Evolutionary conservation across 2,888 invertebrate species (phyloP).

Genomic region (Catonia carolina): DNA sequence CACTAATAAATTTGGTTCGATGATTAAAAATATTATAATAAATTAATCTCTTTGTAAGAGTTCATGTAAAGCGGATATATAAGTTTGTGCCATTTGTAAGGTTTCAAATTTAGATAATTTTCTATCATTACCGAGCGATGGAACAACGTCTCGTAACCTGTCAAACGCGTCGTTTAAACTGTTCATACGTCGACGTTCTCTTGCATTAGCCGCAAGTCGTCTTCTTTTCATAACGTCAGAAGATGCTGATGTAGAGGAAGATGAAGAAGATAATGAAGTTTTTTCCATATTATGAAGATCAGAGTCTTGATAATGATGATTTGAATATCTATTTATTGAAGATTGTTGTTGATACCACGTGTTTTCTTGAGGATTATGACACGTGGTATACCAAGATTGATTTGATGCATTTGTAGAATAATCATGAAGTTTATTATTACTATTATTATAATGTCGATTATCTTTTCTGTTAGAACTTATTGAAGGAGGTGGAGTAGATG

Average conservation of each 20-base stretch:
- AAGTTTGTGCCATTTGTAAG: conserved; percentile 69
- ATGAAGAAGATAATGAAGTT: too few species aligned
- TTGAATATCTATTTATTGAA: too few species aligned
- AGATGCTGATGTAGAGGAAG: neutral
- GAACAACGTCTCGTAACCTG: conserved; percentile 62
- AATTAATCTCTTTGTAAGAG: conserved; percentile 46
- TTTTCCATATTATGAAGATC: too few species aligned
- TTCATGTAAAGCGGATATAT: conserved; percentile 61
- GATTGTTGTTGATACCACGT: neutral
- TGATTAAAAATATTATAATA: neutral
- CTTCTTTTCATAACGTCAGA: conserved; percentile 49
- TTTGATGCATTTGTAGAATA: too few species aligned
- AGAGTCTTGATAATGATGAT: too few species aligned
- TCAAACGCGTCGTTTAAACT: conserved; percentile 68
- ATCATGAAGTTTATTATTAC: neutral
- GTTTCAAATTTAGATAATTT: conserved; percentile 70
- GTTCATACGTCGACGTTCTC: conserved; percentile 66
- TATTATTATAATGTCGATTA: neutral
- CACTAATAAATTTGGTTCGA: too few species aligned
- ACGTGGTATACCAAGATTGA: neutral
- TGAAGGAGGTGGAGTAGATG: conserved; percentile 15
- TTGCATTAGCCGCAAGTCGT: conserved; percentile 62
- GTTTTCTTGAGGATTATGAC: neutral
- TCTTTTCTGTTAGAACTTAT: neutral
- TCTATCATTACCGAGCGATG: conserved; percentile 59